Evolutionary conservation across 2,888 invertebrate species (phyloP), one percentile per base, ranked within the genome.

Genomic region (Desoria tigrina): DNA sequence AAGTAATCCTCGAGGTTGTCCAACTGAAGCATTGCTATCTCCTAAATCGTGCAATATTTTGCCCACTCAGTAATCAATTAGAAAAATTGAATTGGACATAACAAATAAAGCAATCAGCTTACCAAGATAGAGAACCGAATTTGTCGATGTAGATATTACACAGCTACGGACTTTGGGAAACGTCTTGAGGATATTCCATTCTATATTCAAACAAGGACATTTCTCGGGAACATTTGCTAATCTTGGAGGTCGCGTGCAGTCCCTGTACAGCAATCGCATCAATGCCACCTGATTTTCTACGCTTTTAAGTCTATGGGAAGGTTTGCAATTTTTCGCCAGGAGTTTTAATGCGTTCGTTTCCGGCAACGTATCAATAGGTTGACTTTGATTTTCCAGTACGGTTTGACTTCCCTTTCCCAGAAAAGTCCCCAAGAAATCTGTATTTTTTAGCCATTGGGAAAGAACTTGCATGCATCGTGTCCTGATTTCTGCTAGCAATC

Each of bases 201-300:
- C 45, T 28, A 62, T 59, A 2, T 32, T 27, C 0, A 49, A 39
- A 21, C 7, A 37, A 9, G 7, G 1, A 2, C n/a, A n/a, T 7
- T 59, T 58, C 7, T 79, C 67, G 75, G 78, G 14, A 1, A 42
- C 49, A 1, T 63, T n/a, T 3, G 66, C 62, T 18, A 80, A 79
- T 26, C 79, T 78, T 0, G 80, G 80, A 18, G 81, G 81, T 68
- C 80, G 80, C 27, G 80, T 80, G 76, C 80, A 81, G 71, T 81
- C 81, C 58, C 80, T 70, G 73, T 80, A 81, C 42, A 81, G 67
- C 74, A 79, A 77, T 24, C 80, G 72, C 63, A 81, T 72, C 59
- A 78, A 74, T 58, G 78, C 77, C 66, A 79, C 79, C 63, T 79
- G 79, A 11, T 74, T 68, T 63, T 79, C 79, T 16, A 79, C 72